Evolutionary conservation across 1,140 invertebrate species (phyloP), one percentile per base, ranked within the genome.

Genomic region (Nautilus pompilius): DNA sequence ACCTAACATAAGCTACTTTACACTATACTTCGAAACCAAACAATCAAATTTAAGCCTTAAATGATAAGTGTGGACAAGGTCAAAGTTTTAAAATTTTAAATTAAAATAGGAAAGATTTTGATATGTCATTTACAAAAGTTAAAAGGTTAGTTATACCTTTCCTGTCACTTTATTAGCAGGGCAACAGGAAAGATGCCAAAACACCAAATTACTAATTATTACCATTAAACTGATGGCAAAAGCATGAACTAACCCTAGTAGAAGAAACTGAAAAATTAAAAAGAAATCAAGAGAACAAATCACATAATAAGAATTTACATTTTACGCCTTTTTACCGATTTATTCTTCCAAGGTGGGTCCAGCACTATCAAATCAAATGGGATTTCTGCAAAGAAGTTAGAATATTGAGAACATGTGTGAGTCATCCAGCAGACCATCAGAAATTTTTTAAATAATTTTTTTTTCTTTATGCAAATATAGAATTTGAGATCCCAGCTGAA

Each of bases 341-440:
- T 95, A 81, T 96, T 96, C 83, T 89, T 89, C 95, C 94, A 97
- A 2, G 94, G 93, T 58, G 93, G 94, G 86, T 97, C 95, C 65
- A 95, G 83, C 22, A 96, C 80, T 57, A 96, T 86, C 51, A 95
- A 82, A 81, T 96, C 90, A 87, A 87, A 96, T 41, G 49, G 49
- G 15, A 22, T 28, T 10, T 17, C 49, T 53, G 20, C 15, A 53
- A 53, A 4, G 29, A 53, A 53, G 24, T 4, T 5, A 5, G 24
- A 46, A 4, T 20, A 46, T 20, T 8, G n/a, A 8, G n/a, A n/a
- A 10, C 8, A 41, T 41, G 8, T 41, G 8, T 10, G 36, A 41
- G n/a, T 10, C n/a, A 41, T 8, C 8, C 8, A 10, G n/a, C 36
- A 10, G n/a, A 10, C n/a, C 8, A 41, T 10, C n/a, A 41, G n/a